Percentiles rank a stretch among this genome's conserved stretches.
Conservation (phyloP, 2,797 vertebrate species). For the Cynodonichthys magdalenae region DNA sequence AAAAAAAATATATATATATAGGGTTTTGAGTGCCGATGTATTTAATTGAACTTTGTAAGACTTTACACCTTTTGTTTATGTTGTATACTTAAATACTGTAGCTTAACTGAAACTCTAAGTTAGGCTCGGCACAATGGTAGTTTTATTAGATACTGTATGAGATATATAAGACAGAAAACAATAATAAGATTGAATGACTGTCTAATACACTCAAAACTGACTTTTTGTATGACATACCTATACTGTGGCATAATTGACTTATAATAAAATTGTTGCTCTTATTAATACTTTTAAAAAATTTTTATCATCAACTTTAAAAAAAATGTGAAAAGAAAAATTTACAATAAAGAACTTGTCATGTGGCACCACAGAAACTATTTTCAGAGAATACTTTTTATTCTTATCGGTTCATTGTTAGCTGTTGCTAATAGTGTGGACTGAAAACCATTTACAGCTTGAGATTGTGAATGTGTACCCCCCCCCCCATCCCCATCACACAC, state of each 20-base stretch:
- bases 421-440: conserved; percentile 49
- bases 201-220: background rate
- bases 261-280: conserved; percentile 6
- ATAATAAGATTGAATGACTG: conserved; percentile 11
- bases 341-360: background rate
- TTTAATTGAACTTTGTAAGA: too few relatives aligned
- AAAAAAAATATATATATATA: too few relatives aligned
- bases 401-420: conserved; percentile 33
- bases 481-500: too few relatives aligned
- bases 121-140: background rate
- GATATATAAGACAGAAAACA: background rate
- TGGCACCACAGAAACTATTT: conserved; percentile 6
- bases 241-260: conserved; percentile 52
- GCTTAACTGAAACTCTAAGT: background rate
- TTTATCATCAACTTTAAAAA: too few relatives aligned
- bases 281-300: too few relatives aligned
- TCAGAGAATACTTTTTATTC: background rate
- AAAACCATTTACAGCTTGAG: conserved; percentile 78
- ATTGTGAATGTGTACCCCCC: too few relatives aligned
- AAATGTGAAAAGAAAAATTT: too few relatives aligned
- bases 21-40: too few relatives aligned
- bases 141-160: conserved; percentile 1
- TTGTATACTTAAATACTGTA: too few relatives aligned
- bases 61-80: too few relatives aligned
- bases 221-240: too few relatives aligned